Evolutionary conservation across 35 echinoderm and acorn worm genomes (phyloP).

Genomic region (Amphiura filiformis): DNA sequence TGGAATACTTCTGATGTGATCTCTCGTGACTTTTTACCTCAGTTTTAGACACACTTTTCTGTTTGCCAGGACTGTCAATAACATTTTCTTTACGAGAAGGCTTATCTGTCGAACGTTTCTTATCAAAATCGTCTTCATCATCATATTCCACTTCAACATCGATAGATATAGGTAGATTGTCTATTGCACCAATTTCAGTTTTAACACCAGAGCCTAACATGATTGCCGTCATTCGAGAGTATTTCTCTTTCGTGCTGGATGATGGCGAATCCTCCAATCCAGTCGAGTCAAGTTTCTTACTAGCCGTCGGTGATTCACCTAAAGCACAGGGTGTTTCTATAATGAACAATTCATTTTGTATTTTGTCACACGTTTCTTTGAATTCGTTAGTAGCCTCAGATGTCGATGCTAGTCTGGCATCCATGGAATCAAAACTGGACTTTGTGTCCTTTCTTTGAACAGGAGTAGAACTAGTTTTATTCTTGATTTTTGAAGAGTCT

Average conservation of each 20-base stretch:
- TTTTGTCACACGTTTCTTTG: background rate
- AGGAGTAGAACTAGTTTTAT: background rate
- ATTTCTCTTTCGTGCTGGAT: constrained; percentile 25
- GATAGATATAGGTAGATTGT: constrained; percentile 23
- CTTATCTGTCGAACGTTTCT: background rate
- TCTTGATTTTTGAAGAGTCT: background rate
- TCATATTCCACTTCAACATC: constrained; percentile 49
- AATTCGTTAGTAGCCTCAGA: background rate
- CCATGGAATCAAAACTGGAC: background rate
- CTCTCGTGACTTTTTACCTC: background rate
- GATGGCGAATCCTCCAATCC: background rate
- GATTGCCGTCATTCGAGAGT: constrained; percentile 29
- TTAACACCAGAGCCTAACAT: constrained; percentile 1
- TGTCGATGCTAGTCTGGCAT: background rate
- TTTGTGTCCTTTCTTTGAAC: background rate
- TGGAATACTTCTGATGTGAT: background rate
- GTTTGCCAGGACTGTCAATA: background rate
- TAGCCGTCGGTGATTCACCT: background rate
- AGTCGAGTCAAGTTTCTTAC: background rate
- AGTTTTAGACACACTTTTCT: background rate
- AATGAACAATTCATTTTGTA: background rate
- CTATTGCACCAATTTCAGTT: constrained; percentile 4
- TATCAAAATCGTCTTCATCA: constrained; percentile 26
- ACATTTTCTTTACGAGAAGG: too few species aligned
- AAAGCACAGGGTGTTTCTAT: background rate